Percentiles rank a stretch among this genome's conserved stretches.
Evolutionary conservation across 2,888 invertebrate genomes (phyloP).

Genomic region (Limenitis arthemis): DNA sequence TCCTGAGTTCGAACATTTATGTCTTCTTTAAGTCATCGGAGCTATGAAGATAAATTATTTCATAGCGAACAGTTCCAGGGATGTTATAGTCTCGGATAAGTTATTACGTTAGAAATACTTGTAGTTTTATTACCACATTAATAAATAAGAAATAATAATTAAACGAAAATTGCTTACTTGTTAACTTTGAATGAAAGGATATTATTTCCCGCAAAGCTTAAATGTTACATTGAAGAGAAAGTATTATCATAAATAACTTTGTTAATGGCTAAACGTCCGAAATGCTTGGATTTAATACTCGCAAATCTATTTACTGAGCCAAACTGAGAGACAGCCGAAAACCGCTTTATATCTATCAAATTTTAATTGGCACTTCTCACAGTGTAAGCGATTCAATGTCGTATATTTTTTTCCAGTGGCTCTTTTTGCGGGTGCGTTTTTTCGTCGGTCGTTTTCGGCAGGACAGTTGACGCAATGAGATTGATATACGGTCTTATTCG

Average conservation of each 20-base stretch:
- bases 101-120: neutral
- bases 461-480: constrained; percentile 63
- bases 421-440: constrained; percentile 54
- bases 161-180: neutral
- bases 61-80: neutral
- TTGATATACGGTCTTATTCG: constrained; percentile 67
- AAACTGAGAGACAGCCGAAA: constrained; percentile 24
- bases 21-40: constrained; percentile 12
- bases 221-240: constrained; percentile 1
- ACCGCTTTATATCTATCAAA: constrained; percentile 60
- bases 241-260: constrained; percentile 10
- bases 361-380: constrained; percentile 71
- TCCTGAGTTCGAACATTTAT: constrained; percentile 10
- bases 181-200: neutral
- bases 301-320: constrained; percentile 23
- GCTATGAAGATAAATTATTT: constrained; percentile 15
- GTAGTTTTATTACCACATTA: neutral
- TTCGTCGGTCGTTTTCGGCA: constrained; percentile 63
- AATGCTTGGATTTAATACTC: constrained; percentile 9
- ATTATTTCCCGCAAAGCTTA: neutral
- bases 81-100: neutral
- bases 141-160: neutral
- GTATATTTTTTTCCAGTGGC: constrained; percentile 52
- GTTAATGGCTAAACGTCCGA: constrained; percentile 14
- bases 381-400: constrained; percentile 66